Percentiles rank a stretch among this genome's conserved stretches.
Evolutionary conservation across 2,888 invertebrate genomes (phyloP).

Genomic region (Lochmaea capreae): DNA sequence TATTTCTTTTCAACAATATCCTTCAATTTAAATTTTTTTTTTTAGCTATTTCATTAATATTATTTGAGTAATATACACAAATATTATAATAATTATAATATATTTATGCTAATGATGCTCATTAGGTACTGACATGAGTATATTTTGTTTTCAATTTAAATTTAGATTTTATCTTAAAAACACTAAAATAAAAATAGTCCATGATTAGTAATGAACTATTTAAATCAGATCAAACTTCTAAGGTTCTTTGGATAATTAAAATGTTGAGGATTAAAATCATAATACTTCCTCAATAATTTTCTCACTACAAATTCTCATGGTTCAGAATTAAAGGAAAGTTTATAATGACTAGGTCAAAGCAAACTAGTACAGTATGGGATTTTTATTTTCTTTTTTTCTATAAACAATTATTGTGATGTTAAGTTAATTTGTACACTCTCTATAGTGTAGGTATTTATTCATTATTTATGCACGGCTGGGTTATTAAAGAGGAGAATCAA

Average conservation of each 20-base stretch:
- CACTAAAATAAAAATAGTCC: not conserved
- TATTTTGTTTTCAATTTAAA: too few relatives aligned
- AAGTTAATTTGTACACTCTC: not conserved
- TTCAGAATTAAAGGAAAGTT: constrained; percentile 13
- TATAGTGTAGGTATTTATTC: not conserved
- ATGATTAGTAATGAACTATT: not conserved
- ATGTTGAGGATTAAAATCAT: not conserved
- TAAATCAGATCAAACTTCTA: not conserved
- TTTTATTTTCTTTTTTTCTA: not conserved
- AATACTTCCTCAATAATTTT: constrained; percentile 7
- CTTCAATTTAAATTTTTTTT: too few relatives aligned
- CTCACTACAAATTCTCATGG: constrained; percentile 7
- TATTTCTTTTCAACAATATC: too few relatives aligned
- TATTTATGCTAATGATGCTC: too few relatives aligned
- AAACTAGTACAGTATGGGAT: not conserved
- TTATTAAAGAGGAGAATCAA: too few relatives aligned
- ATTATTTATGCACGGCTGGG: not conserved
- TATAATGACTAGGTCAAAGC: constrained; percentile 11
- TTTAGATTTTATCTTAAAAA: too few relatives aligned
- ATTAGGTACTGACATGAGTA: too few relatives aligned
- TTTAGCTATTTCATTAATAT: too few relatives aligned
- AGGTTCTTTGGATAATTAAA: not conserved
- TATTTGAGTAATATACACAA: too few relatives aligned
- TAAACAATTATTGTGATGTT: not conserved
- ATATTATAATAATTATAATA: too few relatives aligned